phyloP scores from a whole-genome alignment of 2,888 invertebrate species.

The Lomographa bimaculata region DNA sequence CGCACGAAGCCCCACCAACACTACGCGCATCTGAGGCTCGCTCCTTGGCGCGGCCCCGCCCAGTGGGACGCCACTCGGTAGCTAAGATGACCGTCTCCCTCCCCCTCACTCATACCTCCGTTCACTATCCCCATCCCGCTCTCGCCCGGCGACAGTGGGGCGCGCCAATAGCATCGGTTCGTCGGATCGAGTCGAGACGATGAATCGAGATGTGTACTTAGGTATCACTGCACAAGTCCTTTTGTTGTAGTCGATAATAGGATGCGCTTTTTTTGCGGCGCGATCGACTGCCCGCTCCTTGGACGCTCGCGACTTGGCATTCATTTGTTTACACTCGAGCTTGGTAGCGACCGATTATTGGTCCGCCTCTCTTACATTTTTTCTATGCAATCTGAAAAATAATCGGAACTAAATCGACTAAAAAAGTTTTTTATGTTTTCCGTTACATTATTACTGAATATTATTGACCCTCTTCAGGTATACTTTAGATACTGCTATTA shows the following conservation, averaged over 20 bases:
- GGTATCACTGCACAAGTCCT: constrained; percentile 83
- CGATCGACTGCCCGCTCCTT: constrained; percentile 66
- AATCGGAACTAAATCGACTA: no score
- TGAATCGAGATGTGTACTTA: constrained; percentile 84
- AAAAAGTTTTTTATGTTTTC: no score
- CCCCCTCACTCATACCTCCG: constrained; percentile 58
- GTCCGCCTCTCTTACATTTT: constrained; percentile 12
- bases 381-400: background rate
- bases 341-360: constrained; percentile 4
- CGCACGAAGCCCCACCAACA: constrained; percentile 85
- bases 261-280: constrained; percentile 81
- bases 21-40: constrained; percentile 85
- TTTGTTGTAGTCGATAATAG: constrained; percentile 83
- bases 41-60: constrained; percentile 85
- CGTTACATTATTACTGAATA: no score
- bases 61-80: constrained; percentile 81
- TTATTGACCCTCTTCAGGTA: no score
- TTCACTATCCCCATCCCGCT: constrained; percentile 59
- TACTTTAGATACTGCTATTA: no score
- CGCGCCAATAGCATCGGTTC: constrained; percentile 82
- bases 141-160: constrained; percentile 78
- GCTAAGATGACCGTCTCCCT: constrained; percentile 82
- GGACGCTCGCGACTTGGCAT: constrained; percentile 43
- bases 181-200: constrained; percentile 81
- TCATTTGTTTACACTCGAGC: constrained; percentile 55